Conservation (phyloP, 2,888 invertebrate species). For the Drosophila neonasuta region DNA sequence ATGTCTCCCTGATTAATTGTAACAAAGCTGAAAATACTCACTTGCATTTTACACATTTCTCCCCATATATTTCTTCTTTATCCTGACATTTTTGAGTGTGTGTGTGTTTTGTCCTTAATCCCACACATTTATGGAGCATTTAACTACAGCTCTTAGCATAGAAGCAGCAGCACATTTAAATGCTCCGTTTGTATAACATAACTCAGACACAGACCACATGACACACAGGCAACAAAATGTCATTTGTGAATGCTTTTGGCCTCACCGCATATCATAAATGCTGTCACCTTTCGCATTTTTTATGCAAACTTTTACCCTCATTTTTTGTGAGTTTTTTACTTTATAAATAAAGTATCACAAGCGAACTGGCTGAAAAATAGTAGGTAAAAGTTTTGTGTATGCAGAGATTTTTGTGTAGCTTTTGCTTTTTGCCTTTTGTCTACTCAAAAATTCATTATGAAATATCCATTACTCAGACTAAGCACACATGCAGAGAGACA, state of each 20-base stretch:
- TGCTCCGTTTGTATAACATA: conserved; percentile 4
- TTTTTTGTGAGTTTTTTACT: conserved; percentile 3
- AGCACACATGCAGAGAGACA: conserved; percentile 23
- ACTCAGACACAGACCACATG: conserved; percentile 13
- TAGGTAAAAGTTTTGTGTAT: conserved; percentile 24
- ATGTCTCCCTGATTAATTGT: not conserved
- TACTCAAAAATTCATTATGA: conserved; percentile 69
- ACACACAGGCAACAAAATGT: conserved; percentile 27
- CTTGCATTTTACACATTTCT: not conserved
- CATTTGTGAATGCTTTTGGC: conserved; percentile 28
- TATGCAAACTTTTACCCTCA: conserved; percentile 3
- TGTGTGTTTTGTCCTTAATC: conserved; percentile 10
- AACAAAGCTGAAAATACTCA: not conserved
- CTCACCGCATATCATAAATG: conserved; percentile 40
- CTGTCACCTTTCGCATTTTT: conserved; percentile 17
- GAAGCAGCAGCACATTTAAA: not conserved
- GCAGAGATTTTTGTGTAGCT: conserved; percentile 38
- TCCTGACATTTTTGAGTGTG: not conserved
- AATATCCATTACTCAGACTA: conserved; percentile 74
- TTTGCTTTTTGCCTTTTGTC: conserved; percentile 31
- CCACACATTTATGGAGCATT: conserved; percentile 6
- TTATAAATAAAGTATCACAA: conserved; percentile 37
- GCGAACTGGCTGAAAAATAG: conserved; percentile 33
- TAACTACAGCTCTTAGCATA: not conserved
- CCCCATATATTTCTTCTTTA: not conserved